Conservation (phyloP, 1,140 invertebrate species). For the Ceratina japonica region DNA sequence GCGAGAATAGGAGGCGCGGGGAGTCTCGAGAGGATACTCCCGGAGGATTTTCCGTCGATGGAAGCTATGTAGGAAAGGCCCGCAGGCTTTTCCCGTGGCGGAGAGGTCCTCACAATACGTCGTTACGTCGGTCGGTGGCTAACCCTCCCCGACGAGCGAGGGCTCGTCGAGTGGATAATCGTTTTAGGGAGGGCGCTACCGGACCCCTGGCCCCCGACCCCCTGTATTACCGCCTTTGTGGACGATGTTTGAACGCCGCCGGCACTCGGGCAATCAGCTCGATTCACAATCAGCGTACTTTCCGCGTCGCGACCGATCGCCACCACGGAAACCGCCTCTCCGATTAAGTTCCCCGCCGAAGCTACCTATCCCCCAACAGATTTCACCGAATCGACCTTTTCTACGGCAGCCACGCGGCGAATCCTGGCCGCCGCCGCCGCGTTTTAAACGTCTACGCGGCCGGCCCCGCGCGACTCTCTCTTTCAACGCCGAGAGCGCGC, state of each 20-base stretch:
- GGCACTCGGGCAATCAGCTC: slow-evolving; percentile 76
- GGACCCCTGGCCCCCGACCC: slow-evolving; percentile 45
- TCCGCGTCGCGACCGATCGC: slow-evolving; percentile 57
- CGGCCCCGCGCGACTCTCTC: neutral
- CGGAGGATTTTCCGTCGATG: slow-evolving; percentile 67
- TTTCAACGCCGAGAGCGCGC: neutral
- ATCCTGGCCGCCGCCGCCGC: slow-evolving; percentile 6
- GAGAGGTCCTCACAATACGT: slow-evolving; percentile 76
- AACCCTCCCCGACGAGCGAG: slow-evolving; percentile 69
- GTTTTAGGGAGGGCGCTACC: slow-evolving; percentile 74
- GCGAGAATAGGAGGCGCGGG: neutral
- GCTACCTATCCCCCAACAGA: slow-evolving; percentile 10
- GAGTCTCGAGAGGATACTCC: slow-evolving; percentile 67
- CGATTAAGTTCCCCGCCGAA: slow-evolving; percentile 31
- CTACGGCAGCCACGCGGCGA: neutral
- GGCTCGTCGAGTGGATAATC: slow-evolving; percentile 76
- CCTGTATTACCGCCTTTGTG: slow-evolving; percentile 76
- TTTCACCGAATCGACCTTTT: slow-evolving; percentile 25
- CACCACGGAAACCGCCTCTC: slow-evolving; percentile 54
- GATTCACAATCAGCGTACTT: slow-evolving; percentile 74
- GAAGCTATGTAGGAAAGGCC: slow-evolving; percentile 67
- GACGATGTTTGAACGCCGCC: slow-evolving; percentile 75
- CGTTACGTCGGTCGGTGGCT: slow-evolving; percentile 71
- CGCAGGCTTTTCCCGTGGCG: slow-evolving; percentile 70
- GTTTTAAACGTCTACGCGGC: slow-evolving; percentile 29